Base-by-base conservation (phyloP, 2,113 vertebrate genomes). In the Limnothrissa miodon region DNA sequence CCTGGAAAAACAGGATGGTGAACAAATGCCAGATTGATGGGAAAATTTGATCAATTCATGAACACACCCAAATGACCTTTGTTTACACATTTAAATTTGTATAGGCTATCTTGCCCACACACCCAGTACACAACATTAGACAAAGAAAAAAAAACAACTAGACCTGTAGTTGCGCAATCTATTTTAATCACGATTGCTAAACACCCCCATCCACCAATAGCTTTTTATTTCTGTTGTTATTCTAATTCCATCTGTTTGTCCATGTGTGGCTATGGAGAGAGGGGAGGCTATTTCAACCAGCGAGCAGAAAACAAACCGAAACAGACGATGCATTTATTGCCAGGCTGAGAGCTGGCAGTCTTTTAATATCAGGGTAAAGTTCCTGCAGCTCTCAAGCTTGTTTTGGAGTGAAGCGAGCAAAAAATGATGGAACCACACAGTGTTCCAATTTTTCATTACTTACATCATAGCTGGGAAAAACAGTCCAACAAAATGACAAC, bases 331-430 rank as follows among this genome's bases (percentile, higher is more conserved):
- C 46, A 78, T 82, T 86, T 85, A 86, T 83, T 83, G 78, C 83
- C 39, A 51, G 59, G 62, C 53, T 81, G 44, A 29, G 53, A 86
- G 81, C n/a, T 46, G 46, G 78, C 33, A 45, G n/a, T 84, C 79
- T 80, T 85, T 70, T 86, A 74, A 86, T 87, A 85, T 82, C 59
- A 80, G 53, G 80, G 44, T 82, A 87, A 82, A 83, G 80, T 70
- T 84, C 81, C 51, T 66, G 7, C 36, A 45, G 81, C 42, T 44
- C 86, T 83, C 44, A 78, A 84, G 70, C 59, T 82, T 23, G n/a
- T 56, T 78, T 62, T 78, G 23, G 85, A 42, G 78, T 29, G 10
- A 33, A 56, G 86, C 42, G 80, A 80, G 80, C 59, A 33, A 85
- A 85, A n/a, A 87, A 81, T 56, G 80, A 80, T 42, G 51, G 66